These are phyloP conservation scores for Agriopis marginaria DNA, from an alignment of 2,888 invertebrate species.

Conservation along the genomic window DNA sequence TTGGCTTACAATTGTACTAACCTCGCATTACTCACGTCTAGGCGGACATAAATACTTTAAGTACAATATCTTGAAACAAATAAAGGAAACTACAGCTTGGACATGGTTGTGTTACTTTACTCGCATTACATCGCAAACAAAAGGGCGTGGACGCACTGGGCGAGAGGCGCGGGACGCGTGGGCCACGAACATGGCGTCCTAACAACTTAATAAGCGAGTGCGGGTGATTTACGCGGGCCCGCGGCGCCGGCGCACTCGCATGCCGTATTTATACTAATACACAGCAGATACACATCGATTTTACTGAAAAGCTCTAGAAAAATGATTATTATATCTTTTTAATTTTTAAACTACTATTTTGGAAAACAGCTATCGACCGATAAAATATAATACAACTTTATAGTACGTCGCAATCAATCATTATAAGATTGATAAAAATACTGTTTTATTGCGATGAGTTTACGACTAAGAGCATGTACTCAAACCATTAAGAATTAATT, in stretches of 20 bases:
- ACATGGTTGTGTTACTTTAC: conserved; percentile 55
- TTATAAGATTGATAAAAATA: conserved; percentile 37
- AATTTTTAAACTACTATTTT: background rate
- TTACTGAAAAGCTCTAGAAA: conserved; percentile 47
- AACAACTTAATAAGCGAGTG: conserved; percentile 86
- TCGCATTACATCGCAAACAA: conserved; percentile 67
- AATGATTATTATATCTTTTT: background rate
- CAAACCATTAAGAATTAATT: conserved; percentile 36
- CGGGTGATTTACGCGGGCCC: conserved; percentile 82
- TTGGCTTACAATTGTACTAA: background rate
- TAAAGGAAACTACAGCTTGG: conserved; percentile 43
- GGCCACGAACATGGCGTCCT: conserved; percentile 78
- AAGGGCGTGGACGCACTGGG: conserved; percentile 75
- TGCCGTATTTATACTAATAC: conserved; percentile 81
- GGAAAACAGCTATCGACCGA: background rate
- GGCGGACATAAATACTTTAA: conserved; percentile 25
- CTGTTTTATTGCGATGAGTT: conserved; percentile 48
- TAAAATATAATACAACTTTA: background rate
- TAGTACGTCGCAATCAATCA: conserved; percentile 6
- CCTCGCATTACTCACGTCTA: conserved; percentile 17
- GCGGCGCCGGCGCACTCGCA: conserved; percentile 81
- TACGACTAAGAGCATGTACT: conserved; percentile 32
- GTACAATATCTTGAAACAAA: conserved; percentile 30
- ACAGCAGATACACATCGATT: conserved; percentile 81
- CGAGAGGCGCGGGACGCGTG: conserved; percentile 71